Base-by-base conservation (phyloP, 2,888 invertebrate genomes). In the Lepidochrysops patricia region DNA sequence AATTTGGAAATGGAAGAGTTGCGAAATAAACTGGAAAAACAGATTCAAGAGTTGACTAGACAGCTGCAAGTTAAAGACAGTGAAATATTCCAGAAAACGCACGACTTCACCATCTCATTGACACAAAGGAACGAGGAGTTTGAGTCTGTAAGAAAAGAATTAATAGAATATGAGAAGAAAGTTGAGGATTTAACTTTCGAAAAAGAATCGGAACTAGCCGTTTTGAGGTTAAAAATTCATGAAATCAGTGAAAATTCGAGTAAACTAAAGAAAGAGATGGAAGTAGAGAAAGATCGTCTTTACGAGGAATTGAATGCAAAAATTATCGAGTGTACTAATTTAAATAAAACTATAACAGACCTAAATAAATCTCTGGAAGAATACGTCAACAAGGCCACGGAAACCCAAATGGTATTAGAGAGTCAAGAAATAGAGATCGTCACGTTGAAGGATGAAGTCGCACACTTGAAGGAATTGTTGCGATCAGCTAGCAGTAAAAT, bases 371-470 rank as follows among this genome's bases (percentile, higher is more conserved):
- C 89, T 13, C 75, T 91, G 56, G 89, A 91, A 67, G 91, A 92
- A 66, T 89, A 92, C 68, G 80, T 90, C 6, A 82, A 76, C 34
- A 92, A 91, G 70, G 68, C 91, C n/a, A 69, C 74, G 0, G 92
- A 93, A 71, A 77, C 93, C 70, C 91, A 92, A 70, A 73, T 81
- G 1, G 92, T 91, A 0, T 82, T 95, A 57, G 93, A 93, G 71
- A 91, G 89, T 57, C 95, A 95, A 74, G 93, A 94, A 69, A 77
- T 93, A 60, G 94, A 94, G 79, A 94, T 95, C 66, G 93, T 94
- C 4, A 91, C 93, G 4, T 74, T 95, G 4, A 94, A 94, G 71
- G 92, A 93, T 65, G 92, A 94, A 70, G 80, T 95, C 63, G 67
- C 72, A n/a, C 76, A 69, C 65, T 74, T 88, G 63, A 77, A 81